Conservation (phyloP, 2,888 invertebrate genomes). For the Troides helena region DNA sequence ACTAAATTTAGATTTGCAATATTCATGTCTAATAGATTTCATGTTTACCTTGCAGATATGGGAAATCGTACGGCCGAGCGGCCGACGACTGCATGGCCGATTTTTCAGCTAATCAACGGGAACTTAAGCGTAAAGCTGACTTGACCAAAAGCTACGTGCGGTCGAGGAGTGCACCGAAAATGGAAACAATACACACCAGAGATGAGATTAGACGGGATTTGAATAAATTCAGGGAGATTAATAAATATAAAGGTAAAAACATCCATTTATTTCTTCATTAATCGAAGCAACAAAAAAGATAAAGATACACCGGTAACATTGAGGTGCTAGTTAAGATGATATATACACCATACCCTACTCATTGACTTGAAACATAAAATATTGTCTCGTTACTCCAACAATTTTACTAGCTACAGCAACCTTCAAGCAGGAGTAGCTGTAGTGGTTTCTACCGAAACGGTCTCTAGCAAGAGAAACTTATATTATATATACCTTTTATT, state of each 20-base stretch:
- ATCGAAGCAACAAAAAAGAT: too few species aligned
- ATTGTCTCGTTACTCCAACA: too few species aligned
- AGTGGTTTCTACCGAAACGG: neutral
- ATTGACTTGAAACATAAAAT: too few species aligned
- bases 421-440: neutral
- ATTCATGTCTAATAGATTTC: too few species aligned
- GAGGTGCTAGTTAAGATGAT: too few species aligned
- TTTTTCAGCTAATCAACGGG: slow-evolving; percentile 73
- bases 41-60: slow-evolving; percentile 54
- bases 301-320: too few species aligned
- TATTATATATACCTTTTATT: too few species aligned
- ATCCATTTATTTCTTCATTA: too few species aligned
- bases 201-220: slow-evolving; percentile 78
- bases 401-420: too few species aligned
- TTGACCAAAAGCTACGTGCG: slow-evolving; percentile 68
- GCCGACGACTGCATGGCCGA: slow-evolving; percentile 82
- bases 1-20: too few species aligned
- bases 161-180: slow-evolving; percentile 79
- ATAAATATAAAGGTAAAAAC: slow-evolving; percentile 74
- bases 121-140: slow-evolving; percentile 62
- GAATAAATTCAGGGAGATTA: slow-evolving; percentile 74
- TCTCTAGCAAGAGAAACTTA: too few species aligned
- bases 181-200: slow-evolving; percentile 77
- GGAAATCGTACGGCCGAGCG: slow-evolving; percentile 79
- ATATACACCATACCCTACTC: too few species aligned